A percentile compares a stretch with the other conserved stretches of the same genome.
Conservation (phyloP, 2,113 vertebrate genomes). For the Ploceus nigricollis region DNA sequence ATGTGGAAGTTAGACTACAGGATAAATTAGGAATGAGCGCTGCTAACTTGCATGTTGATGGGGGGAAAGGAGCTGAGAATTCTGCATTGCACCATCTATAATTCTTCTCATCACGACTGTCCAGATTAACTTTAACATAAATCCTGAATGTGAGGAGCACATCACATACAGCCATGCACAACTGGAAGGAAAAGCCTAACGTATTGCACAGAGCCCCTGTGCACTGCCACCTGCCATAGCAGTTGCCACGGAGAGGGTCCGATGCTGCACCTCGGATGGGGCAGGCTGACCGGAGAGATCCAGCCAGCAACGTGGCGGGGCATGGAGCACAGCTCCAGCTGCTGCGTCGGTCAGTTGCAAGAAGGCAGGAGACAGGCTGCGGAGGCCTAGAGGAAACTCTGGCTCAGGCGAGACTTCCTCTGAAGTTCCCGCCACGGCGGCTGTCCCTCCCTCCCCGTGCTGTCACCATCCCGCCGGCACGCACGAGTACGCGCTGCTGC, state of each 20-base stretch:
- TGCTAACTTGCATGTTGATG: background rate
- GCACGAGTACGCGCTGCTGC: background rate
- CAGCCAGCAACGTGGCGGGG: background rate
- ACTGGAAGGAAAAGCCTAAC: background rate
- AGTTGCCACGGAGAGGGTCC: background rate
- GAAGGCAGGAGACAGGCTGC: background rate
- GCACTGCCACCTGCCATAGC: background rate
- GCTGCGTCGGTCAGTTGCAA: fast-evolving
- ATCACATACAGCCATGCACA: fast-evolving
- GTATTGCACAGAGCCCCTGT: background rate
- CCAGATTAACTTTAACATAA: background rate
- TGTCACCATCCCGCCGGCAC: background rate
- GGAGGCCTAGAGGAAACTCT: background rate
- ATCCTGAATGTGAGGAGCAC: background rate
- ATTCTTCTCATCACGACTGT: background rate
- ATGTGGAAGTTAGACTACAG: no score
- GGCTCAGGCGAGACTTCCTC: background rate
- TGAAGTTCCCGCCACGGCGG: background rate
- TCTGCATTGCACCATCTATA: background rate
- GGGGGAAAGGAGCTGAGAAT: background rate
- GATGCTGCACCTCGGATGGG: background rate
- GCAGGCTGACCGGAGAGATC: no score
- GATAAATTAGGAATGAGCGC: no score
- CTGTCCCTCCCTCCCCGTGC: background rate
- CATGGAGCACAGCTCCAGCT: background rate